Conservation (phyloP, 2,888 invertebrate genomes). For the Apomyelois bistriatella region DNA sequence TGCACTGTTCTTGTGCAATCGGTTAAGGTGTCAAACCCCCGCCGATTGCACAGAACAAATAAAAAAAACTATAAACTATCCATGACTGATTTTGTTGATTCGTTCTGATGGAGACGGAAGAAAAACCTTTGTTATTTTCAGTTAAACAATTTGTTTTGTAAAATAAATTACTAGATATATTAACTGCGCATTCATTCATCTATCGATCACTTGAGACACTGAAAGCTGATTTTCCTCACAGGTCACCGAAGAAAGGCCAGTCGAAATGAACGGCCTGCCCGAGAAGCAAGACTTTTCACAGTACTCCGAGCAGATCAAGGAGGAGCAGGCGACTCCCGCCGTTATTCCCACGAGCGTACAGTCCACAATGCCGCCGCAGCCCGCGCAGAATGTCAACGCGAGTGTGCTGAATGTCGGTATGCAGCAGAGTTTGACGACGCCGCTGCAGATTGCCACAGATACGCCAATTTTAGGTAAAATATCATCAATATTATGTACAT, state of each 20-base stretch:
- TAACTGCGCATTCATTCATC: no score
- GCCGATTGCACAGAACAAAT: no score
- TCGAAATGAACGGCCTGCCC: constrained; percentile 44
- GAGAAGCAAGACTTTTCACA: constrained; percentile 43
- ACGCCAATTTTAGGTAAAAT: constrained; percentile 43
- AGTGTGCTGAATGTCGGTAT: constrained; percentile 38
- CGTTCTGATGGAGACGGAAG: no score
- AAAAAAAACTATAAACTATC: no score
- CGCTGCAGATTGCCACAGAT: constrained; percentile 66
- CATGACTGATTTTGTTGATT: no score
- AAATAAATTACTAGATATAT: no score
- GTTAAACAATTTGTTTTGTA: no score
- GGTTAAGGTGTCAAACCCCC: no score
- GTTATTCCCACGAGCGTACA: constrained; percentile 20
- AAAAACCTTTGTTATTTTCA: no score
- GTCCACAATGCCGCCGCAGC: constrained; percentile 16
- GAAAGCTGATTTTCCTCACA: constrained; percentile 12
- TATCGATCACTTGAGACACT: no score
- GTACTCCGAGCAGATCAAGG: constrained; percentile 36
- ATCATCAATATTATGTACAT: no score
- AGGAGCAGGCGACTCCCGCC: constrained; percentile 19
- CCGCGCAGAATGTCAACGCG: constrained; percentile 33
- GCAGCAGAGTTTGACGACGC: constrained; percentile 54
- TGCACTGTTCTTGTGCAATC: no score
- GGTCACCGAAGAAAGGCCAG: constrained; percentile 26